Conservation (phyloP, 30 jellyfish, hydroid and myxozoan genomes). For the Cassiopea andromeda region DNA sequence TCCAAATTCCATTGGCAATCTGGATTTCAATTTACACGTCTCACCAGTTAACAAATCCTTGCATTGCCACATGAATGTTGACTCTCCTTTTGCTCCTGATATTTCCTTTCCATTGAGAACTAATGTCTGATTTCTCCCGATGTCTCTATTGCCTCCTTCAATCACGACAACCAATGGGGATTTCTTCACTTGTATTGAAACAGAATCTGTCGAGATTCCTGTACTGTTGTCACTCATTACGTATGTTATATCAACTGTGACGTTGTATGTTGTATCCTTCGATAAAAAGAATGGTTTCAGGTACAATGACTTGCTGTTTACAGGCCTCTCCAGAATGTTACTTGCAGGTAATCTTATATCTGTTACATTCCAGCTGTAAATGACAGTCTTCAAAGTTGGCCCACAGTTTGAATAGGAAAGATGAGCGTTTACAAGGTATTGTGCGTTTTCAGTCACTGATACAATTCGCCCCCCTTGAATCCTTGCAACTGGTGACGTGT, state of each 20-base stretch:
- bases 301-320: neutral
- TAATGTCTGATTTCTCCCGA: slow-evolving; percentile 45
- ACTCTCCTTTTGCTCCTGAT: neutral
- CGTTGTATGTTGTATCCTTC: slow-evolving; percentile 1
- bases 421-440: slow-evolving; percentile 7
- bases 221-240: slow-evolving; percentile 17
- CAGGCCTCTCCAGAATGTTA: neutral
- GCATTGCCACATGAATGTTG: slow-evolving; percentile 50
- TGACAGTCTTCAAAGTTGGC: neutral
- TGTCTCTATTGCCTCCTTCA: slow-evolving; percentile 68
- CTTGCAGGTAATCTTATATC: neutral
- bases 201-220: slow-evolving; percentile 13
- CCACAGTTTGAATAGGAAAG: slow-evolving; percentile 39
- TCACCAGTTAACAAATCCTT: slow-evolving; percentile 17
- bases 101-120: slow-evolving; percentile 22
- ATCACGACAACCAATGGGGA: slow-evolving; percentile 19
- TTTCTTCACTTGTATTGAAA: slow-evolving; percentile 17
- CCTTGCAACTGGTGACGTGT: slow-evolving; percentile 35
- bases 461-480: slow-evolving; percentile 28
- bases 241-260: slow-evolving; percentile 17
- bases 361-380: slow-evolving; percentile 37
- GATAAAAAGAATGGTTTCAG: slow-evolving; percentile 31
- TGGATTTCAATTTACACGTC: slow-evolving; percentile 1
- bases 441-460: neutral
- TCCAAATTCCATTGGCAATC: slow-evolving; percentile 16